Percentiles rank a stretch among this genome's conserved stretches.
Evolutionary conservation across 2,888 invertebrate species (phyloP).

Genomic region (Drosophila conformis): DNA sequence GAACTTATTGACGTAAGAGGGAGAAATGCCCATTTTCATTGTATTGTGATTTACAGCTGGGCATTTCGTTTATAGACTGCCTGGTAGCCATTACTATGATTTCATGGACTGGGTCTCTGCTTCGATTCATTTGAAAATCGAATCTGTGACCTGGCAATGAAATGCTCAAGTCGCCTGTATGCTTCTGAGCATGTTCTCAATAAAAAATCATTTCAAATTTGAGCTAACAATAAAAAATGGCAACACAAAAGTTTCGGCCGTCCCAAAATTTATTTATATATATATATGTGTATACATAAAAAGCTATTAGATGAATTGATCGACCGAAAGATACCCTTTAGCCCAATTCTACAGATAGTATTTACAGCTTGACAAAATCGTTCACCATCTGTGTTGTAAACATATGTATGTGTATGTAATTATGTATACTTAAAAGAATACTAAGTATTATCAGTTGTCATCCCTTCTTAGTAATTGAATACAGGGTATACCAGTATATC

Average conservation of each 20-base stretch:
- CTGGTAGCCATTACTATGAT: slow-evolving; percentile 19
- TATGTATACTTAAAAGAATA: background rate
- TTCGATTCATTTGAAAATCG: background rate
- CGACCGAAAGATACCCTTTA: slow-evolving; percentile 7
- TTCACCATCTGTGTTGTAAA: background rate
- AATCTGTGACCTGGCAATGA: background rate
- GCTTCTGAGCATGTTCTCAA: slow-evolving; percentile 41
- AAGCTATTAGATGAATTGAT: background rate
- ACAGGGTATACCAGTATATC: slow-evolving; percentile 9
- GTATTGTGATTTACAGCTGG: slow-evolving; percentile 54
- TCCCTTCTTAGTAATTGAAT: background rate
- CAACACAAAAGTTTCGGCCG: slow-evolving; percentile 43
- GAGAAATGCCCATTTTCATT: slow-evolving; percentile 18
- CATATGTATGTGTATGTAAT: background rate
- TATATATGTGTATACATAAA: background rate
- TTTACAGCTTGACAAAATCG: background rate
- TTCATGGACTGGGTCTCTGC: slow-evolving; percentile 21
- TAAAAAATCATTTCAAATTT: slow-evolving; percentile 73
- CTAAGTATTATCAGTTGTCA: background rate
- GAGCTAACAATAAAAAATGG: slow-evolving; percentile 68
- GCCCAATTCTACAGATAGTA: background rate
- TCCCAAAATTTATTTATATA: too few species aligned
- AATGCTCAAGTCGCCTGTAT: slow-evolving; percentile 12
- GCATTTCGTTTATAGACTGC: slow-evolving; percentile 4
- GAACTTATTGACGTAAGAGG: background rate